Conservation (phyloP, 2,888 invertebrate genomes). For the Lasioglossum morio region DNA sequence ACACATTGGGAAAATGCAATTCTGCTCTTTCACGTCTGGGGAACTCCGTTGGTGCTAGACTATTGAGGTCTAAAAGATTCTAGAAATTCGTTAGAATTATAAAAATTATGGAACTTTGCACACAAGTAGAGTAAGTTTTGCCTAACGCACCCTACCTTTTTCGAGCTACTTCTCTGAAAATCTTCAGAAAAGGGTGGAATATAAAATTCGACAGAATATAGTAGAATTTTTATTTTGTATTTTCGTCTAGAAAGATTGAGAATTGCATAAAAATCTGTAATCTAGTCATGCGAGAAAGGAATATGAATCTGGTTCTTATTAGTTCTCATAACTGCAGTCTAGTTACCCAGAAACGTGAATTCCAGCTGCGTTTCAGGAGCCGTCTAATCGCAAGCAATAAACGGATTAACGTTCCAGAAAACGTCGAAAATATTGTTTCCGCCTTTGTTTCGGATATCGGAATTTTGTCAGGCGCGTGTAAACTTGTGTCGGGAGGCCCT, state of each 20-base stretch:
- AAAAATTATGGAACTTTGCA: no score
- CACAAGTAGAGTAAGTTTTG: no score
- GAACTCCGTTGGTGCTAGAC: background rate
- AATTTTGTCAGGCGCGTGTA: background rate
- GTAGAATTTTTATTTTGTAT: no score
- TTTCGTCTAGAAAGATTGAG: no score
- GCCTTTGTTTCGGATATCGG: background rate
- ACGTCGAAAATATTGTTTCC: background rate
- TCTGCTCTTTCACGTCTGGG: background rate
- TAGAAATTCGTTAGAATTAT: no score
- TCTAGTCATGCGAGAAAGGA: no score
- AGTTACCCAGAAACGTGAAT: background rate
- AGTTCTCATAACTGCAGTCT: background rate
- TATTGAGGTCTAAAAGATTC: background rate
- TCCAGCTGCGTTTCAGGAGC: background rate
- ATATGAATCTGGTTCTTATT: background rate
- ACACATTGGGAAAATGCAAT: background rate
- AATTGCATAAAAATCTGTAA: no score
- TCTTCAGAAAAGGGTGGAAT: no score
- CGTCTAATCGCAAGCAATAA: no score
- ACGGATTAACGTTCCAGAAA: background rate
- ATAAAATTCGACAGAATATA: no score
- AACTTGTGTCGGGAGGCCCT: background rate
- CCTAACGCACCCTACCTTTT: no score
- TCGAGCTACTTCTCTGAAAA: no score